A percentile compares a stretch with the other conserved stretches of the same genome.
Evolutionary conservation across 2,888 invertebrate genomes (phyloP).

Genomic region (Nymphalis urticae): DNA sequence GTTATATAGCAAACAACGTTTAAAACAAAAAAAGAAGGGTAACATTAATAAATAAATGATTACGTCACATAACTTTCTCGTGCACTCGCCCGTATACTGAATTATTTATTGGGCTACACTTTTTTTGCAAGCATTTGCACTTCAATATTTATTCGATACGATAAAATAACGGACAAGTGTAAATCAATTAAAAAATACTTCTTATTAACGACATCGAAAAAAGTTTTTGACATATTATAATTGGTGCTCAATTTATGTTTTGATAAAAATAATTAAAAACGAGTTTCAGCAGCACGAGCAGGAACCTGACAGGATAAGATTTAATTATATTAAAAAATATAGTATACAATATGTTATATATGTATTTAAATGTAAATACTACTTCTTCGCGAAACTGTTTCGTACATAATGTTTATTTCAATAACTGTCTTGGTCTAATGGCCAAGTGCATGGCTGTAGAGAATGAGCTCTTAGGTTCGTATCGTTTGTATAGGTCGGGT

Average conservation of each 20-base stretch:
- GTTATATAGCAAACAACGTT: no score
- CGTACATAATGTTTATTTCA: no score
- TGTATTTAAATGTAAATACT: no score
- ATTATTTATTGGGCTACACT: background rate
- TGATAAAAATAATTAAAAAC: background rate
- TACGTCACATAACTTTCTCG: background rate
- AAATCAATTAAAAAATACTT: background rate
- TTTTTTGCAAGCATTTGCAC: constrained; percentile 14
- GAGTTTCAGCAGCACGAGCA: background rate
- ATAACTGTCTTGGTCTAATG: background rate
- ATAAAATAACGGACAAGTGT: background rate
- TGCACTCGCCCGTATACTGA: background rate
- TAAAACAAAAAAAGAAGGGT: no score
- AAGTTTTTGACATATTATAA: background rate
- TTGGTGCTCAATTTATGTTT: background rate
- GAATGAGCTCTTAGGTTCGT: no score
- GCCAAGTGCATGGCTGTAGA: no score
- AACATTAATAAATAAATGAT: background rate
- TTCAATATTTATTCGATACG: constrained; percentile 2
- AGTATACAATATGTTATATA: no score
- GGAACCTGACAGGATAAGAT: background rate
- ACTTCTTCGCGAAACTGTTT: no score
- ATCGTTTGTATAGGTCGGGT: no score
- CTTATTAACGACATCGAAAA: background rate
- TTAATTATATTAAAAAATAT: background rate